Percentiles rank a stretch among this genome's conserved stretches.
Evolutionary conservation across 2,113 vertebrate species (phyloP).

Genomic region (Pomatorhinus ruficollis): DNA sequence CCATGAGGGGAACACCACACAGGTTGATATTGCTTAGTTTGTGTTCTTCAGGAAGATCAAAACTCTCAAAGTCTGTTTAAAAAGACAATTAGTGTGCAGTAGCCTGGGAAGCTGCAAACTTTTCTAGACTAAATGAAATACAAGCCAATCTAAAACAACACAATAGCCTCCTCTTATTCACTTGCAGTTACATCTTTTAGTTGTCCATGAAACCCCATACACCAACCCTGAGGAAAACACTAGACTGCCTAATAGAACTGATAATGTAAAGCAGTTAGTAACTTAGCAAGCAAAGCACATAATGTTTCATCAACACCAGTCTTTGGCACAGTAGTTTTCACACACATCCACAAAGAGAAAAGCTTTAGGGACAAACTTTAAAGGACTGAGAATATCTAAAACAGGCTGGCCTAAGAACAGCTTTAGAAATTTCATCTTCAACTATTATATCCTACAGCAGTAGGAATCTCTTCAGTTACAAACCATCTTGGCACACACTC

Average conservation of each 20-base stretch:
- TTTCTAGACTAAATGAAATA: not conserved
- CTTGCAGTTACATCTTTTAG: not conserved
- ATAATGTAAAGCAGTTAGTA: not conserved
- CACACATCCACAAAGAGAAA: not conserved
- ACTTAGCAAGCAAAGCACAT: not conserved
- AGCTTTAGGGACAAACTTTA: not conserved
- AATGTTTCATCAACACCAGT: not conserved
- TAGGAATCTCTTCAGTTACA: not conserved
- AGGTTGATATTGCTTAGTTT: slow-evolving; percentile 67
- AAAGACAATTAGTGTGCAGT: not conserved
- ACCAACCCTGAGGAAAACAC: not conserved
- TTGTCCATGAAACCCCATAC: not conserved
- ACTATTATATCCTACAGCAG: not conserved
- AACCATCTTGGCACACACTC: not conserved
- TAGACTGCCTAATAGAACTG: not conserved
- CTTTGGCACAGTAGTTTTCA: not conserved
- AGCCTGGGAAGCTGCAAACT: not conserved
- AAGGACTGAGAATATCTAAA: not conserved
- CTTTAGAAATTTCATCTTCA: not conserved
- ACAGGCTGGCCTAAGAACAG: not conserved
- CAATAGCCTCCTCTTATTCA: not conserved
- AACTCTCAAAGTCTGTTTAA: slow-evolving; percentile 75
- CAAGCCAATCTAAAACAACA: not conserved
- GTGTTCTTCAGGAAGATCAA: slow-evolving; percentile 78
- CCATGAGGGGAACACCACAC: slow-evolving; percentile 73